Evolutionary conservation across 2,888 invertebrate genomes (phyloP).

Genomic region (Lysandra coridon): DNA sequence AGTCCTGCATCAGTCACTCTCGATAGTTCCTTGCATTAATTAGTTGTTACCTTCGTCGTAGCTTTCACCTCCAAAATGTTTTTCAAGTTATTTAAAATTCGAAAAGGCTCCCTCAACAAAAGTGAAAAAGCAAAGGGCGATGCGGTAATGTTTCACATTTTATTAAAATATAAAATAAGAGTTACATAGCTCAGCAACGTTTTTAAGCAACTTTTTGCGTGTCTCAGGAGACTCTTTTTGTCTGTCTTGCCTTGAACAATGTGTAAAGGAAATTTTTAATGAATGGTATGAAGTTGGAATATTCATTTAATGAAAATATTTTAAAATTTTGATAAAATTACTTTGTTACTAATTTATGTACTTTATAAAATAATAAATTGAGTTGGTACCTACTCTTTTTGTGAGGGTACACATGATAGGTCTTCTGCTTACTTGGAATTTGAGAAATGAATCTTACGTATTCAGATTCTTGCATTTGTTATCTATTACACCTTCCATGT

Average conservation of each 20-base stretch:
- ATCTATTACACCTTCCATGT: not conserved
- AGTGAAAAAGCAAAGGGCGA: not conserved
- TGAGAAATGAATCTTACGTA: not conserved
- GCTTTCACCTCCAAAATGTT: not conserved
- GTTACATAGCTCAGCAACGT: not conserved
- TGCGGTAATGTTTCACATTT: conserved; percentile 6
- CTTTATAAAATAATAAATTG: not conserved
- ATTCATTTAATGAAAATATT: not conserved
- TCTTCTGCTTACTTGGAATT: not conserved
- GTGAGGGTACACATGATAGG: too few relatives aligned
- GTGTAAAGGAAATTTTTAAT: not conserved
- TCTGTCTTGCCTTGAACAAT: not conserved
- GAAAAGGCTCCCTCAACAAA: not conserved
- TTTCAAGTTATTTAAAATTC: conserved; percentile 6
- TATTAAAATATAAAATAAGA: not conserved
- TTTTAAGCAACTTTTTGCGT: not conserved
- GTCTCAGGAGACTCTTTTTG: not conserved
- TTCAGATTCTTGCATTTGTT: not conserved
- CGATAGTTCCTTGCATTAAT: not conserved
- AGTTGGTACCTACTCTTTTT: too few relatives aligned
- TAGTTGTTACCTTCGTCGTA: not conserved
- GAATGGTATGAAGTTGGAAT: not conserved
- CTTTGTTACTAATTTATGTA: not conserved
- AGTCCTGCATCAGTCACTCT: not conserved
- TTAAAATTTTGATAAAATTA: not conserved